Evolutionary conservation across 2,888 invertebrate species (phyloP).

Genomic region (Schizaphis graminum): DNA sequence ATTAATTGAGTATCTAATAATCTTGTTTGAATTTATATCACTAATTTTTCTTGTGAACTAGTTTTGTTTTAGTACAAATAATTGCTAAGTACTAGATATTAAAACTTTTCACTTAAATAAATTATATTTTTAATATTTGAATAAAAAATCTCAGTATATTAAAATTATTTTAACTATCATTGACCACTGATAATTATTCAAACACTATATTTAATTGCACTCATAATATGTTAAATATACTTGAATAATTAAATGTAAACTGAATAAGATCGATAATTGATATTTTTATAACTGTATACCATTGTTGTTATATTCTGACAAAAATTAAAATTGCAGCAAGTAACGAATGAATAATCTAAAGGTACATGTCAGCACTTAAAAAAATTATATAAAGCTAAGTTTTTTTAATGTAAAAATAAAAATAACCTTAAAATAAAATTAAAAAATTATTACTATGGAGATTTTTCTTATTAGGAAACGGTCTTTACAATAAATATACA

Average conservation of each 20-base stretch:
- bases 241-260: not conserved
- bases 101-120: not conserved
- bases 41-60: not conserved
- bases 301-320: conserved; percentile 21
- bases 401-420: conserved; percentile 32
- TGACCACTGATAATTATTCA: not conserved
- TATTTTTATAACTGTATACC: not conserved
- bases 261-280: not conserved
- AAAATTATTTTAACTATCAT: not conserved
- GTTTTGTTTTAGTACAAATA: not conserved
- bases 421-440: conserved; percentile 1
- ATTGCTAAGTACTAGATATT: not conserved
- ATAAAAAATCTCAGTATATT: not conserved
- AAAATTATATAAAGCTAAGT: conserved; percentile 8
- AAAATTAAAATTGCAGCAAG: conserved; percentile 15
- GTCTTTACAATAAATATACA: conserved; percentile 29
- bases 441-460: conserved; percentile 14
- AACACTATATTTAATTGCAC: not conserved
- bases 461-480: conserved; percentile 45
- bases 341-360: conserved; percentile 31
- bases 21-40: not conserved
- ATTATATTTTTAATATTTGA: not conserved
- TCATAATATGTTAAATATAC: conserved; percentile 1
- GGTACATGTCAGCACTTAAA: not conserved
- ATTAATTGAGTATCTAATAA: not conserved